Percentiles rank a stretch among this genome's conserved stretches.
Evolutionary conservation across 2,888 invertebrate genomes (phyloP).

Genomic region (Trachelus iudaicus): DNA sequence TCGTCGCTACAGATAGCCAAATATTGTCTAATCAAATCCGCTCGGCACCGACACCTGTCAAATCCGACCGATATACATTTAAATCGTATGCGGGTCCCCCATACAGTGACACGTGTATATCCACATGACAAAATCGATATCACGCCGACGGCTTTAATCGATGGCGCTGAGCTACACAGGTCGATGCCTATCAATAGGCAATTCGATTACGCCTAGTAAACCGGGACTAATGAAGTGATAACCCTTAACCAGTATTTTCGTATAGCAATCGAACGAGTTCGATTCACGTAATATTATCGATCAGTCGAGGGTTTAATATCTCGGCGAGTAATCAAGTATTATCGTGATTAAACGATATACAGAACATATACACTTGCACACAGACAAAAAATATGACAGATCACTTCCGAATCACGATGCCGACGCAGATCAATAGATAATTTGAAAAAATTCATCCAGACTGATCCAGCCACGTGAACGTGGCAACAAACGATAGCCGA

Average conservation of each 20-base stretch:
- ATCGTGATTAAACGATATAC: background rate
- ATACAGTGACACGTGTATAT: background rate
- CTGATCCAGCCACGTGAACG: background rate
- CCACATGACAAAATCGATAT: background rate
- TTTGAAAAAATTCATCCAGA: background rate
- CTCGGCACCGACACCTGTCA: background rate
- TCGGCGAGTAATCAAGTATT: background rate
- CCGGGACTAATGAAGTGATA: background rate
- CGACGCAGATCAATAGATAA: background rate
- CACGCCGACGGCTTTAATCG: background rate
- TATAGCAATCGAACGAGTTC: background rate
- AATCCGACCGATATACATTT: background rate
- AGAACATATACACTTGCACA: fast-evolving
- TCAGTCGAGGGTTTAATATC: background rate
- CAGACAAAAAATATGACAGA: background rate
- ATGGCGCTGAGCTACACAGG: background rate
- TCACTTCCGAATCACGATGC: background rate
- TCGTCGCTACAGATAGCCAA: background rate
- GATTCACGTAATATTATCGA: background rate
- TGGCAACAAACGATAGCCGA: background rate
- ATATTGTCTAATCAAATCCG: background rate
- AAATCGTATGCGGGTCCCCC: background rate
- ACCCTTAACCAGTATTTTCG: background rate
- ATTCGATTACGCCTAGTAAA: background rate
- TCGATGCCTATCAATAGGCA: background rate